Evolutionary conservation across 2,797 vertebrate genomes (phyloP).

Genomic region (Acropternis orthonyx): DNA sequence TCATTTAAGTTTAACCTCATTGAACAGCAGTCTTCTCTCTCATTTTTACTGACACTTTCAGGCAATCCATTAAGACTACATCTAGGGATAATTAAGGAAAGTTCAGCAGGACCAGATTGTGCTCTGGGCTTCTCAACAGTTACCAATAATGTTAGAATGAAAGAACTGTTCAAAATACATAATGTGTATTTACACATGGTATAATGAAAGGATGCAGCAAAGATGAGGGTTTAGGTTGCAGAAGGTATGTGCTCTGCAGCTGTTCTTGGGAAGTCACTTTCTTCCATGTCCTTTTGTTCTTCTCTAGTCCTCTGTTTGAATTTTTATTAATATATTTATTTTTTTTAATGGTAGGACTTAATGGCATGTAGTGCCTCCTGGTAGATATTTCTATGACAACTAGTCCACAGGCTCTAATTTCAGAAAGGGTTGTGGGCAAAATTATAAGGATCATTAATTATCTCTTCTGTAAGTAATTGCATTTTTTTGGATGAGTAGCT

Average conservation of each 20-base stretch:
- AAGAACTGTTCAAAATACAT: neutral
- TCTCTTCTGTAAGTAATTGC: neutral
- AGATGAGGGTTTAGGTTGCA: neutral
- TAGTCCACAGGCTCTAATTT: neutral
- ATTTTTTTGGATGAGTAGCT: neutral
- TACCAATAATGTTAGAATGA: neutral
- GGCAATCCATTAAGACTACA: neutral
- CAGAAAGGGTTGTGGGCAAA: neutral
- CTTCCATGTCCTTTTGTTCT: neutral
- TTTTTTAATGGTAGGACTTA: neutral
- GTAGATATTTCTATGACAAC: neutral
- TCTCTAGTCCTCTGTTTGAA: neutral
- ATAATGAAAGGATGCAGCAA: neutral
- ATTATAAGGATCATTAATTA: constrained; percentile 8
- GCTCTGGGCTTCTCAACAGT: neutral
- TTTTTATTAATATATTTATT: neutral
- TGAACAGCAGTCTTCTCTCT: neutral
- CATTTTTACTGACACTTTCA: neutral
- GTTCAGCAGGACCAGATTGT: neutral
- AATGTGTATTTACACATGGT: neutral
- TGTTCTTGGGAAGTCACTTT: neutral
- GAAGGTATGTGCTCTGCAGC: neutral
- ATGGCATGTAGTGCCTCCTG: neutral
- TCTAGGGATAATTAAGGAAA: constrained; percentile 8
- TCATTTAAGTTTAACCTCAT: constrained; percentile 11